Conservation (phyloP, 2,888 invertebrate species). For the Sesamia inferens region DNA sequence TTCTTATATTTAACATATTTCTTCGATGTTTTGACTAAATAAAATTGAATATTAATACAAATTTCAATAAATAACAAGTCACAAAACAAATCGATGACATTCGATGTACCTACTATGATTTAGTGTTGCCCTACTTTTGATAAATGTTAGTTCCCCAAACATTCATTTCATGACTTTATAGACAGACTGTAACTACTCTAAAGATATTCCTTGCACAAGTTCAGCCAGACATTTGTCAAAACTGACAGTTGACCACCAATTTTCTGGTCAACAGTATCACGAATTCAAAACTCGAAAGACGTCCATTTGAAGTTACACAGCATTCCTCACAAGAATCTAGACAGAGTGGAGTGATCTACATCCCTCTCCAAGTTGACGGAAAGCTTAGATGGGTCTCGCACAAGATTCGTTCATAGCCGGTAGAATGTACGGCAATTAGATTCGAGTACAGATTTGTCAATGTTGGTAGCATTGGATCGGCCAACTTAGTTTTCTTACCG, state of each 20-base stretch:
- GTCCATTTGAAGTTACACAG: not conserved
- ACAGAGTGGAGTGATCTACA: slow-evolving; percentile 18
- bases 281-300: slow-evolving; percentile 9
- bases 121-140: too few species aligned
- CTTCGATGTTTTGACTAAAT: too few species aligned
- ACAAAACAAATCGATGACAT: too few species aligned
- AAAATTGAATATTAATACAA: too few species aligned
- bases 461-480: slow-evolving; percentile 31
- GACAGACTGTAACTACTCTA: not conserved
- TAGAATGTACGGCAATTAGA: not conserved
- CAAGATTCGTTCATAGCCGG: slow-evolving; percentile 7
- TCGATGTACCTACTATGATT: too few species aligned
- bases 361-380: slow-evolving; percentile 36
- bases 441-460: slow-evolving; percentile 35
- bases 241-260: not conserved
- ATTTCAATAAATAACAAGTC: too few species aligned
- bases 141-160: too few species aligned
- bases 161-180: too few species aligned
- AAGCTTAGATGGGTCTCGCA: slow-evolving; percentile 32
- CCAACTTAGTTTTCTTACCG: slow-evolving; percentile 18
- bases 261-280: not conserved
- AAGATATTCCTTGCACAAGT: not conserved
- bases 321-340: slow-evolving; percentile 3
- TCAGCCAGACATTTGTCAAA: not conserved
- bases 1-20: too few species aligned